Conservation (phyloP, 1,140 invertebrate species). For the Linepithema humile region DNA sequence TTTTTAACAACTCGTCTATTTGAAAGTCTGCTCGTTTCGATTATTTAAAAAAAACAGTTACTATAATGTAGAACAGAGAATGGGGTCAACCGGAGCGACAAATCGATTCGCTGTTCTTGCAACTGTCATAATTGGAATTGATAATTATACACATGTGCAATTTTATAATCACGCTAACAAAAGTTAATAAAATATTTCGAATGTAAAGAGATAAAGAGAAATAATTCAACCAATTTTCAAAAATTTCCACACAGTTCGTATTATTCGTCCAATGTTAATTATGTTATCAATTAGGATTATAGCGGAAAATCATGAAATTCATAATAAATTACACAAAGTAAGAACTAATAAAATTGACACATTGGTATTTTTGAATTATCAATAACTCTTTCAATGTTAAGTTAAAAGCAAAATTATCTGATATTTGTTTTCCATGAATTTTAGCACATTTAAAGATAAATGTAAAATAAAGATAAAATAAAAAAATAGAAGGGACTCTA, state of each 20-base stretch:
- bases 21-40: not conserved
- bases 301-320: not conserved
- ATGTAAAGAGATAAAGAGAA: not conserved
- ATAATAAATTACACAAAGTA: not conserved
- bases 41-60: not conserved
- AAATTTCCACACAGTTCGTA: not conserved
- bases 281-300: not conserved
- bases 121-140: conserved; percentile 12
- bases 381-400: not conserved
- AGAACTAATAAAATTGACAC: not conserved
- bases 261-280: not conserved
- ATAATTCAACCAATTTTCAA: conserved; percentile 4
- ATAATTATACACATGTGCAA: conserved; percentile 7
- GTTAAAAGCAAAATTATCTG: not conserved
- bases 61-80: not conserved
- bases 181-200: not conserved
- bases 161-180: not conserved
- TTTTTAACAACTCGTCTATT: not conserved
- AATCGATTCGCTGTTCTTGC: not conserved
- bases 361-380: not conserved
- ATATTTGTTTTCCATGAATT: not conserved
- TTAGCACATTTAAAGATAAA: not conserved
- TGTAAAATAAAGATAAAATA: not conserved
- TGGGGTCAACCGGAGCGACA: not conserved
- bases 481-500: not conserved